These are phyloP conservation scores for Prosopocoilus inquinatus DNA, from an alignment of 2,888 invertebrate species.

Conservation along the genomic window DNA sequence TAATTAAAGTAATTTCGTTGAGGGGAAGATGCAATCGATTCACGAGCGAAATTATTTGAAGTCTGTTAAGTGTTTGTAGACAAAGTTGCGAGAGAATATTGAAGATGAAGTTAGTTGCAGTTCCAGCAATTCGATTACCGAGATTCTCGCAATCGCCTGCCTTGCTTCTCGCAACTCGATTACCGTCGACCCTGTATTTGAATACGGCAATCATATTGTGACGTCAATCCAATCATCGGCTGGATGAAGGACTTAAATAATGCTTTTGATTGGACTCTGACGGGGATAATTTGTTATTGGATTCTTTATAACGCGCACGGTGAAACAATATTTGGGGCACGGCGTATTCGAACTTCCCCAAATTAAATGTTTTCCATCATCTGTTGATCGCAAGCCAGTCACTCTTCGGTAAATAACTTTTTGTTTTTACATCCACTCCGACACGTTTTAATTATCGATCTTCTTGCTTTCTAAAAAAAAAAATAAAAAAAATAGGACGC, in stretches of 20 bases:
- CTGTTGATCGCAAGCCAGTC: too few relatives aligned
- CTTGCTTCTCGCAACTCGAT: neutral
- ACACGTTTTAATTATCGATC: too few relatives aligned
- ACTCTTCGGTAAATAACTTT: too few relatives aligned
- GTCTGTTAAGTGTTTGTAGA: slow-evolving; percentile 1
- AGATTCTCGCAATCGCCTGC: neutral
- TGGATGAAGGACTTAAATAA: slow-evolving; percentile 22
- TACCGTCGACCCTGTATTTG: neutral
- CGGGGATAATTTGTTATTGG: slow-evolving; percentile 29
- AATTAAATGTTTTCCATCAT: too few relatives aligned
- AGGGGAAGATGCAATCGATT: neutral
- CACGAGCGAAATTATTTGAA: neutral
- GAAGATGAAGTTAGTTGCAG: slow-evolving; percentile 4
- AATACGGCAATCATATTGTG: slow-evolving; percentile 23
- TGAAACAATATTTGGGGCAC: too few relatives aligned
- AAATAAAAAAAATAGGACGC: too few relatives aligned
- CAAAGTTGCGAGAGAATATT: neutral
- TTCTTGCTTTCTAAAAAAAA: too few relatives aligned
- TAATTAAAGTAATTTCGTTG: slow-evolving; percentile 1
- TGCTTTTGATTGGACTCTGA: slow-evolving; percentile 25
- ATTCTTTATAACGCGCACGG: too few relatives aligned
- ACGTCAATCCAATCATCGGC: slow-evolving; percentile 27
- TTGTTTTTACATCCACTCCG: too few relatives aligned
- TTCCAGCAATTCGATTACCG: slow-evolving; percentile 2
- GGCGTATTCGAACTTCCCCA: too few relatives aligned